A percentile compares a stretch with the other conserved stretches of the same genome.
phyloP scores from a whole-genome alignment of 2,888 invertebrate species.

The Sycophila texana region DNA sequence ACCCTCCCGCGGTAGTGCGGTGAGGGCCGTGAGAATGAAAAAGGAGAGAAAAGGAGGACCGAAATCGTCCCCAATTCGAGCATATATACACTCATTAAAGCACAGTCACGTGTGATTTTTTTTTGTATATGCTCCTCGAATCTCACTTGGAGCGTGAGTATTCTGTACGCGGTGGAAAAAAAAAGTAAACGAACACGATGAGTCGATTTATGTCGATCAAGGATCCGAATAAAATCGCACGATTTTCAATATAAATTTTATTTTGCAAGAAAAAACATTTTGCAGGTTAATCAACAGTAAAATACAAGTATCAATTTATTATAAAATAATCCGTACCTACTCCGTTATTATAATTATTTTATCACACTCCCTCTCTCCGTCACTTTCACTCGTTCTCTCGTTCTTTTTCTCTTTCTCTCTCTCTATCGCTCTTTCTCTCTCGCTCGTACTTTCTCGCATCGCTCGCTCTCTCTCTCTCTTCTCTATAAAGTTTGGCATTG shows the following conservation, averaged over 20 bases:
- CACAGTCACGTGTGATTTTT: no score
- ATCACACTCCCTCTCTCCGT: conserved; percentile 48
- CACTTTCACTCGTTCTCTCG: conserved; percentile 14
- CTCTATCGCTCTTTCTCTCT: neutral
- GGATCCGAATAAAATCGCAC: conserved; percentile 50
- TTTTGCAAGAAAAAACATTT: conserved; percentile 59
- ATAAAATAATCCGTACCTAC: conserved; percentile 57
- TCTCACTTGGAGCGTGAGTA: no score
- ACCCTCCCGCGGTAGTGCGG: neutral
- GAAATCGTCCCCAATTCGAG: neutral
- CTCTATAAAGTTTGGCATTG: conserved; percentile 56
- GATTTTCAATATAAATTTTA: conserved; percentile 57
- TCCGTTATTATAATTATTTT: conserved; percentile 51
- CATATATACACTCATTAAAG: no score
- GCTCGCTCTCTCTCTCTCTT: conserved; percentile 29
- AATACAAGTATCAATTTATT: conserved; percentile 57
- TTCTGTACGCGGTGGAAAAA: no score
- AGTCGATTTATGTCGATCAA: neutral
- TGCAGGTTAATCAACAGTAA: conserved; percentile 58
- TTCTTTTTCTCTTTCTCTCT: neutral
- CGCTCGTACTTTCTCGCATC: neutral
- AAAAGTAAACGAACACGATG: neutral
- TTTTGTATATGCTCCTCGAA: no score
- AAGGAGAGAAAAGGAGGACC: neutral
- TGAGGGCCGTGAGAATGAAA: neutral